Conservation (phyloP, 2,888 invertebrate species). For the Taphrorychus bicolor region DNA sequence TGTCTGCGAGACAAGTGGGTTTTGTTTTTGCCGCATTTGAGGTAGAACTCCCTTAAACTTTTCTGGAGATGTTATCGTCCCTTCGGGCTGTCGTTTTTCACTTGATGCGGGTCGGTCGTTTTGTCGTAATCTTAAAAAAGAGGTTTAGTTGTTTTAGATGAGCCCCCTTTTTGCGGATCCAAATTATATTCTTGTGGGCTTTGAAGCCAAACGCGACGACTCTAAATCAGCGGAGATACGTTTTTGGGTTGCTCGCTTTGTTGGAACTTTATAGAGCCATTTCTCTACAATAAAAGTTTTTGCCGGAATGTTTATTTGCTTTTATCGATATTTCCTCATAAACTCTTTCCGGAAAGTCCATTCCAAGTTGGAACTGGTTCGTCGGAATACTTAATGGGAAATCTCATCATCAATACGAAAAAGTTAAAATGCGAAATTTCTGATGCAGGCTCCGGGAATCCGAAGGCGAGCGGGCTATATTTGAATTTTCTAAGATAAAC, state of each 20-base stretch:
- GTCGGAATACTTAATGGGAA: conserved; percentile 33
- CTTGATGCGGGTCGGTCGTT: conserved; percentile 19
- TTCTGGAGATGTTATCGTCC: conserved; percentile 8
- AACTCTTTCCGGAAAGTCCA: conserved; percentile 31
- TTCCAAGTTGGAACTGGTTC: conserved; percentile 30
- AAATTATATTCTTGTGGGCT: background rate
- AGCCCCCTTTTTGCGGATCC: conserved; percentile 11
- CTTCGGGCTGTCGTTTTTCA: conserved; percentile 34
- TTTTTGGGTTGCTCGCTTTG: too few species aligned
- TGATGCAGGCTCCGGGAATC: conserved; percentile 23
- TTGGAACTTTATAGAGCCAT: conserved; percentile 9
- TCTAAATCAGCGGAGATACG: too few species aligned
- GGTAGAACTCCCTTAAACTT: background rate
- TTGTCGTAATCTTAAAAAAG: conserved; percentile 27
- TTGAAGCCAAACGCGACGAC: background rate
- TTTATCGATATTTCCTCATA: conserved; percentile 34
- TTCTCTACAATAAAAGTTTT: conserved; percentile 32
- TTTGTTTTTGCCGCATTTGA: conserved; percentile 6
- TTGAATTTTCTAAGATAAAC: background rate
- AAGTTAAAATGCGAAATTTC: conserved; percentile 36
- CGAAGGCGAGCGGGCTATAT: conserved; percentile 2
- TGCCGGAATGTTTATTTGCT: conserved; percentile 34
- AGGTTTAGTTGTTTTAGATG: conserved; percentile 23
- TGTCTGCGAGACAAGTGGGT: background rate
- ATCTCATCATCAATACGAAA: conserved; percentile 31